Evolutionary conservation across 2,797 vertebrate genomes (phyloP).

Genomic region (Ispidina lecontei): DNA sequence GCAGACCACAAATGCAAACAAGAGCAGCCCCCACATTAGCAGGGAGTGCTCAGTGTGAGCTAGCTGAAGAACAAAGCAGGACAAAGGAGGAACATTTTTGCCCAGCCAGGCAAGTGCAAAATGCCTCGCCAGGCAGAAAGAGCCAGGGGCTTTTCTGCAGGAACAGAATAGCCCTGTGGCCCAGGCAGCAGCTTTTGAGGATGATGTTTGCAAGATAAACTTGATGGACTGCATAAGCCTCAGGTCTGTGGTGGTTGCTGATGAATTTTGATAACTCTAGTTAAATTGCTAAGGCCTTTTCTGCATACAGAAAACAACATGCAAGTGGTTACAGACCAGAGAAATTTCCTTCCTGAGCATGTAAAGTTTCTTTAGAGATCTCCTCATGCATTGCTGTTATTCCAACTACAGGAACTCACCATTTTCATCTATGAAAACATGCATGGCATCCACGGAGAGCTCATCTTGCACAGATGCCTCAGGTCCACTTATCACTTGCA

Average conservation of each 20-base stretch:
- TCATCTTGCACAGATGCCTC: constrained; percentile 86
- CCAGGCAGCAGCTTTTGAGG: background rate
- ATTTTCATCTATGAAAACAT: constrained; percentile 80
- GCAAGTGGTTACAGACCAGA: background rate
- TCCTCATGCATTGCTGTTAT: background rate
- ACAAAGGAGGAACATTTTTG: background rate
- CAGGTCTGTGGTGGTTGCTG: background rate
- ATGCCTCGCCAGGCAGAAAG: background rate
- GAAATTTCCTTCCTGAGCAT: background rate
- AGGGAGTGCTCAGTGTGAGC: background rate
- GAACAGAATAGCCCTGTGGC: background rate
- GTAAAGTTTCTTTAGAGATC: background rate
- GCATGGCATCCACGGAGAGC: constrained; percentile 78
- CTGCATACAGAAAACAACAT: background rate
- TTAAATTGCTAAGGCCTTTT: background rate
- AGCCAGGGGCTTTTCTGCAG: fast-evolving
- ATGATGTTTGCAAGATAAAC: background rate
- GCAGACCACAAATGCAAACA: background rate
- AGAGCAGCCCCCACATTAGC: background rate
- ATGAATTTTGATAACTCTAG: background rate
- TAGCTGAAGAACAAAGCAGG: background rate
- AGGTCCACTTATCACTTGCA: constrained; percentile 96
- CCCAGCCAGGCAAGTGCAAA: background rate
- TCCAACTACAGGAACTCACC: constrained; percentile 67
- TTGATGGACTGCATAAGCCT: background rate